Conservation (phyloP, 2,888 invertebrate species). For the Drosophila villosipedis region DNA sequence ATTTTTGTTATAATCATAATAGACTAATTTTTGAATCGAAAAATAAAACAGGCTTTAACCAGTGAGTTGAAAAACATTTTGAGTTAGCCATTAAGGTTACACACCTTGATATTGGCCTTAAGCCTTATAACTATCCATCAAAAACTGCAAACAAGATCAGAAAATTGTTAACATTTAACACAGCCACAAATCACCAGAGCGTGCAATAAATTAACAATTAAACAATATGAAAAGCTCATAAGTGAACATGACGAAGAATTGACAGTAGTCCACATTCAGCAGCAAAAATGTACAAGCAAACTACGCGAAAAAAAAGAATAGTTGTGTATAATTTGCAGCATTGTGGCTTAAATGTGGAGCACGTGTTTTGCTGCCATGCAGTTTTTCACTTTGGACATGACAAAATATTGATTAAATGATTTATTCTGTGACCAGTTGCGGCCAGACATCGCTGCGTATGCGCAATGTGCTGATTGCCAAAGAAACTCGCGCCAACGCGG, state of each 20-base stretch:
- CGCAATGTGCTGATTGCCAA: conserved; percentile 56
- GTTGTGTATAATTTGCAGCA: conserved; percentile 10
- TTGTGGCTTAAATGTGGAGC: conserved; percentile 66
- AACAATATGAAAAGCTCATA: conserved; percentile 68
- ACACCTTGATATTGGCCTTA: conserved; percentile 51
- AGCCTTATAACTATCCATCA: not conserved
- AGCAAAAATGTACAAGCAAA: conserved; percentile 5
- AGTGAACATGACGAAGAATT: conserved; percentile 52
- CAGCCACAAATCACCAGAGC: conserved; percentile 48
- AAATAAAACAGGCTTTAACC: not conserved
- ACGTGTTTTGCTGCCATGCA: conserved; percentile 67
- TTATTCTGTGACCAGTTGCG: conserved; percentile 52
- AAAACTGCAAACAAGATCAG: not conserved
- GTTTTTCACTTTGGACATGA: conserved; percentile 65
- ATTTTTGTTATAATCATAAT: not conserved
- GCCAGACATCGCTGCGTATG: conserved; percentile 67
- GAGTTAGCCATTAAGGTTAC: conserved; percentile 1
- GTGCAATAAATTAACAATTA: conserved; percentile 74
- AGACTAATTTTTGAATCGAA: not conserved
- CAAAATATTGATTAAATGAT: conserved; percentile 79
- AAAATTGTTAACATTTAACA: conserved; percentile 19
- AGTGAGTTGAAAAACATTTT: not conserved
- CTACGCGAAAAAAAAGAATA: conserved; percentile 6
- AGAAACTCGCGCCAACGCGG: conserved; percentile 57
- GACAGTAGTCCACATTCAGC: conserved; percentile 51